Evolutionary conservation across 2,113 vertebrate genomes (phyloP).

Genomic region (Mellivora capensis): DNA sequence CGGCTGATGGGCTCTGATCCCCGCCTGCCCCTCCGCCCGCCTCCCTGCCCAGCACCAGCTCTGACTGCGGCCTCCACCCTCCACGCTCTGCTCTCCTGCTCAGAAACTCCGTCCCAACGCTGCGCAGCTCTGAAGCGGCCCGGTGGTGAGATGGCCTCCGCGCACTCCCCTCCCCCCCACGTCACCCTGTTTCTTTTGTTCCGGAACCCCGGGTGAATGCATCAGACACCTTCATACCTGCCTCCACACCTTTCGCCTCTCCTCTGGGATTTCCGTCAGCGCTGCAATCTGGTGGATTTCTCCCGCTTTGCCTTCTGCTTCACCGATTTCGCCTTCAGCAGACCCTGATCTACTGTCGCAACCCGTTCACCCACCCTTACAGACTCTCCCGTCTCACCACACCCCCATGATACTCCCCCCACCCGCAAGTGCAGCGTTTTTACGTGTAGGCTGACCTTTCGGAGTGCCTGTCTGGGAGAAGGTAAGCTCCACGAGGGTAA

Average conservation of each 20-base stretch:
- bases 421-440: accelerated
- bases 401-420: no score
- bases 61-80: background rate
- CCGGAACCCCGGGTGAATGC: background rate
- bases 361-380: background rate
- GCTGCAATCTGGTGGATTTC: background rate
- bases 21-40: background rate
- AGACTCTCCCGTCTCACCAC: no score
- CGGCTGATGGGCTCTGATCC: background rate
- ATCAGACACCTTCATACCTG: accelerated
- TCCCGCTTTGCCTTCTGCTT: background rate
- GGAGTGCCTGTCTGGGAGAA: background rate
- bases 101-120: background rate
- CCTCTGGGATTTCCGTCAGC: no score
- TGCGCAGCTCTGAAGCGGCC: accelerated
- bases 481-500: accelerated
- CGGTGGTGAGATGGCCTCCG: accelerated
- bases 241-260: background rate
- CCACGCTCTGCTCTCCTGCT: background rate
- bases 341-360: background rate
- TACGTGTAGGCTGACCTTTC: background rate
- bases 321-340: background rate
- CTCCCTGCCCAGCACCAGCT: background rate
- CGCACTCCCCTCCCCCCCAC: no score
- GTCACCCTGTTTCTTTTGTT: accelerated